Evolutionary conservation across 2,797 vertebrate species (phyloP), one percentile per base, ranked within the genome.

Genomic region (Pachyuromys duprasi): DNA sequence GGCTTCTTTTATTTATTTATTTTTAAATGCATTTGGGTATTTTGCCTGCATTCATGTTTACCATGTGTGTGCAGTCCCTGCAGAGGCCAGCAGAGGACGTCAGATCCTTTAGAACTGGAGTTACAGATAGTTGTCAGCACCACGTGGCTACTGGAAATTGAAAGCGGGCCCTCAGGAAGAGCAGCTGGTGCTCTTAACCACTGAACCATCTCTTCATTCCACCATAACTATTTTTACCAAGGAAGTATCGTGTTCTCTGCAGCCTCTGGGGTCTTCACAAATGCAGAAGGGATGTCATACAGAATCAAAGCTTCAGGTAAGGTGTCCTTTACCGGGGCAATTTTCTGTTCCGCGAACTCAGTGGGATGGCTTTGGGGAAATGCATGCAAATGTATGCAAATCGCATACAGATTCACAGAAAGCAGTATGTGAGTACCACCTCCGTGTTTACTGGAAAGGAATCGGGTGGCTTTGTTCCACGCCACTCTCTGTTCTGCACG

Each of bases 351-450:
- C 7, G 8, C 26, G 88, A 96, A 94, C 84, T 76, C 39, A 0
- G 45, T 24, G 49, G 80, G 65, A 42, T 0, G 53, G 63, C 60
- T 97, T 91, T 53, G 42, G 86, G 86, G 45, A 72, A 76, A 33
- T 11, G 2, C 36, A 96, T 89, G 97, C 89, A 97, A 86, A 96
- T 95, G 0, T 89, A 96, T 97, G 96, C 84, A 97, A 96, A 96
- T 93, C 1, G 55, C 28, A 96, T 22, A 28, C 78, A 87, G 95
- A 95, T 82, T 2, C 26, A 31, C 26, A 89, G 67, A 86, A 95
- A 96, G 93, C 70, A 95, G 81, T 65, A 78, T 79, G 55, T 60
- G 5, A 24, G 69, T 20, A 83, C 91, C 94, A 80, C 91, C 93
- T 83, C 91, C 0, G 3, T 90, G 60, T 70, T 97, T 92, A 86